These are phyloP conservation scores for Ditylenchus weischeri DNA, from an alignment of 2,888 invertebrate species.

Conservation along the genomic window DNA sequence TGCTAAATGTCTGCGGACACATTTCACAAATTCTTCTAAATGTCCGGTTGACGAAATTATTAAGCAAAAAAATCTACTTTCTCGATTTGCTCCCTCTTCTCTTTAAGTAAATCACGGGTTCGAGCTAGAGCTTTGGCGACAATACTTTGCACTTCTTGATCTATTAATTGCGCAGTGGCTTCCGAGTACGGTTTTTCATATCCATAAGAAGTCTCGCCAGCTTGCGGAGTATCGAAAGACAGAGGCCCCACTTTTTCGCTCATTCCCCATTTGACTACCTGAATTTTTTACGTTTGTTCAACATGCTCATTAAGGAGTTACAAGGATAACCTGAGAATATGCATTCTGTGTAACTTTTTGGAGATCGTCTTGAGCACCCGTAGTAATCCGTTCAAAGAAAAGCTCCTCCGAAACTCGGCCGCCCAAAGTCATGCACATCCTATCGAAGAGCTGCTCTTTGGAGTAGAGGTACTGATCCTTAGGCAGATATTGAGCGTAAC, in stretches of 20 bases:
- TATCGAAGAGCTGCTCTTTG: constrained; percentile 75
- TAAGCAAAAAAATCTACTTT: constrained; percentile 67
- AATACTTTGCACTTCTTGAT: constrained; percentile 78
- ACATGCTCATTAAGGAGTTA: not conserved
- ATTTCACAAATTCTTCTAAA: no score
- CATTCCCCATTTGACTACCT: constrained; percentile 94
- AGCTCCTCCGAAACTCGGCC: constrained; percentile 94
- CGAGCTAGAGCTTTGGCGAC: constrained; percentile 76
- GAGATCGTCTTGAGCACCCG: constrained; percentile 96
- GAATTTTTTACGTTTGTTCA: constrained; percentile 27
- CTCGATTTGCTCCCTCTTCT: constrained; percentile 80
- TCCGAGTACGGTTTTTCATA: constrained; percentile 84
- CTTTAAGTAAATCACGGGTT: constrained; percentile 74
- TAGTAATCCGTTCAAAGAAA: constrained; percentile 91
- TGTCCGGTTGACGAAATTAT: no score
- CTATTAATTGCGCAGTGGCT: constrained; percentile 90
- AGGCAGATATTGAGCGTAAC: constrained; percentile 97
- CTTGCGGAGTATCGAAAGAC: constrained; percentile 88
- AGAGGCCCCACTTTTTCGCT: constrained; percentile 92
- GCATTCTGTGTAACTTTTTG: constrained; percentile 97
- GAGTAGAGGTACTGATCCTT: constrained; percentile 96
- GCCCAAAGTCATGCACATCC: constrained; percentile 98
- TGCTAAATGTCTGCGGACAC: no score
- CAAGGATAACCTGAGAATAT: constrained; percentile 76
- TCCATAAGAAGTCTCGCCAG: constrained; percentile 70